Conservation (phyloP, 2,797 vertebrate genomes). For the Saguinus oedipus region DNA sequence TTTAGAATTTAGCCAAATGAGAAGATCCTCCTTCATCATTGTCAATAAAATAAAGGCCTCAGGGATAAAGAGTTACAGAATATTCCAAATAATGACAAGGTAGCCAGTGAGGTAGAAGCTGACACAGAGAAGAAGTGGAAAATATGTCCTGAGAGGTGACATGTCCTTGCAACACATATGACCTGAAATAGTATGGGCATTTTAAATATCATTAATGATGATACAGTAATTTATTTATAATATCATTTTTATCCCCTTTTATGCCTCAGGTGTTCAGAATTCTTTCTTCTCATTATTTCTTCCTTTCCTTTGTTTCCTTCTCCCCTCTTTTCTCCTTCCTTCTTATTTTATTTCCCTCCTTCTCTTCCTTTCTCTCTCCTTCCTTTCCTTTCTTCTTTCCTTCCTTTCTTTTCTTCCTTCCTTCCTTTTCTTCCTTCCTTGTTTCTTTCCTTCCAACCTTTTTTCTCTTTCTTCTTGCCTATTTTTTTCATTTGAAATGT, state of each 20-base stretch:
- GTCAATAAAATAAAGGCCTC: neutral
- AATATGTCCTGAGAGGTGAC: neutral
- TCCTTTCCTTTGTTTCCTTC: neutral
- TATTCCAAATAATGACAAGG: neutral
- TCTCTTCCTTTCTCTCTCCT: fast-evolving
- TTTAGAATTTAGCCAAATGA: neutral
- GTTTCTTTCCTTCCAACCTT: neutral
- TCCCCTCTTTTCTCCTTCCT: neutral
- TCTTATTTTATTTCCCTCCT: no score
- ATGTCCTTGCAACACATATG: neutral
- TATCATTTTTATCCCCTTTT: neutral
- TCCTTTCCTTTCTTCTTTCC: fast-evolving
- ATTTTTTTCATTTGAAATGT: neutral
- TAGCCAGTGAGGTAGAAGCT: neutral
- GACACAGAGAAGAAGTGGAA: neutral
- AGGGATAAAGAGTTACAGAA: neutral
- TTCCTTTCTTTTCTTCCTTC: no score
- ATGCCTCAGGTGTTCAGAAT: neutral
- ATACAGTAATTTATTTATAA: neutral
- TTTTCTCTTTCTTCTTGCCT: neutral
- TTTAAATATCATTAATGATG: neutral
- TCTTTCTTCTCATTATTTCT: neutral
- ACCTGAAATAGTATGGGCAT: neutral
- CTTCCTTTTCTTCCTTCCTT: fast-evolving
- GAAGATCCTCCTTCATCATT: neutral